Base-by-base conservation (phyloP, 2,888 invertebrate genomes). In the Hydrotaea cyrtoneurina region DNA sequence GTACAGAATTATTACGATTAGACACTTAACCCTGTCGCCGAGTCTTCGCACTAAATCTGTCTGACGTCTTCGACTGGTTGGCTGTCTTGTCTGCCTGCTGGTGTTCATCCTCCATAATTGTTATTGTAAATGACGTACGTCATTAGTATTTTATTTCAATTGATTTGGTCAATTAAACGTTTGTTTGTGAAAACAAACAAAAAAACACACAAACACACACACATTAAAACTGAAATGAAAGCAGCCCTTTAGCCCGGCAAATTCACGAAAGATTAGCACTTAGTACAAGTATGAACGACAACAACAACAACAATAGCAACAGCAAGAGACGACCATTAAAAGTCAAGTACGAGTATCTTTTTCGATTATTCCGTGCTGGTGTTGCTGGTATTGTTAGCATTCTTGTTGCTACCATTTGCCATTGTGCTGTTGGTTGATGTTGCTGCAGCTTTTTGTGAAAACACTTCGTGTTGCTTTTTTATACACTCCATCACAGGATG, bases 231-330 rank as follows among this genome's bases (percentile, higher is more conserved):
- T 39, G n/a, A 73, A 64, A 64, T 39, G 64, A 19, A 59, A 13
- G 39, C 46, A 26, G 10, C 11, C 3, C 31, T 57, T 46, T 21
- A 57, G 69, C 19, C 31, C 31, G 39, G 39, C 19, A 59, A 71
- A 31, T 82, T 46, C 19, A 82, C 21, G 50, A 75, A 80, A 80
- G 74, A 78, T 78, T 78, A 74, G 75, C 80, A 78, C 62, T 78
- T 82, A 59, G 55, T 43, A 62, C 39, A 79, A 82, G 75, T 80
- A 59, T 73, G 79, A 81, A 74, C 76, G 77, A 73, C 82, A 82
- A 59, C 78, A 77, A 39, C 71, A 71, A 71, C 50, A 72, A 53
- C 55, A 55, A 73, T 23, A 73, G 31, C 31, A 73, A 21, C 55
- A 74, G 11, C 76, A 69, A 80, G 80, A 23, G 76, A 50, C 75